Evolutionary conservation across 1,140 invertebrate genomes (phyloP), one percentile per base, ranked within the genome.

Genomic region (Ostrea denselamellosa): DNA sequence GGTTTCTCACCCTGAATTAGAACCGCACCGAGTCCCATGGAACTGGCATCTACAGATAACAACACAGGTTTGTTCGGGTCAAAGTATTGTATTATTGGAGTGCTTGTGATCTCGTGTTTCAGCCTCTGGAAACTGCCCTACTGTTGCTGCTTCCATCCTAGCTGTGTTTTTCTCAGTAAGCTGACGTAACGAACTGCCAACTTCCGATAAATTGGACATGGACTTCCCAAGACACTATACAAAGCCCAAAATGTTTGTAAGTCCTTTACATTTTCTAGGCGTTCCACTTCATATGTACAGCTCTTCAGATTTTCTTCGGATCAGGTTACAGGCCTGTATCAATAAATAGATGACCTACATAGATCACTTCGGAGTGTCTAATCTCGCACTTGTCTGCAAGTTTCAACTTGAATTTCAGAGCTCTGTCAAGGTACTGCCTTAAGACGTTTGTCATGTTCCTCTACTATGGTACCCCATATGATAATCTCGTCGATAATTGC

Each of bases 271-370:
- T 87, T 82, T n/a, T 17, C 77, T 56, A 86, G 89, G 44, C 51
- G 53, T n/a, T n/a, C 56, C 85, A 90, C 87, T 52, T 88, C 54
- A n/a, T 83, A n/a, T 83, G n/a, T 91, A 96, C 94, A 0, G 94
- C 92, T n/a, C n/a, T n/a, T 28, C 88, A 52, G 17, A 95, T 87
- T 89, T 96, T 96, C 12, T 93, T 92, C 0, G 94, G 94, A 89
- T 95, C 94, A 0, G 93, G 90, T 56, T 91, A 86, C 3, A 95
- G 25, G 17, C 95, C 95, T 3, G 92, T 83, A 4, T 44, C 83
- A 71, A 81, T 86, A 14, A 93, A 86, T 25, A 86, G 25, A 54
- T 92, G 88, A 81, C 93, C 91, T n/a, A 94, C 83, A 85, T 90
- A 92, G 4, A 85, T 85, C 0, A 92, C 17, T 58, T 83, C 19